Conservation (phyloP, 2,888 invertebrate species). For the Cheilosia pagana region DNA sequence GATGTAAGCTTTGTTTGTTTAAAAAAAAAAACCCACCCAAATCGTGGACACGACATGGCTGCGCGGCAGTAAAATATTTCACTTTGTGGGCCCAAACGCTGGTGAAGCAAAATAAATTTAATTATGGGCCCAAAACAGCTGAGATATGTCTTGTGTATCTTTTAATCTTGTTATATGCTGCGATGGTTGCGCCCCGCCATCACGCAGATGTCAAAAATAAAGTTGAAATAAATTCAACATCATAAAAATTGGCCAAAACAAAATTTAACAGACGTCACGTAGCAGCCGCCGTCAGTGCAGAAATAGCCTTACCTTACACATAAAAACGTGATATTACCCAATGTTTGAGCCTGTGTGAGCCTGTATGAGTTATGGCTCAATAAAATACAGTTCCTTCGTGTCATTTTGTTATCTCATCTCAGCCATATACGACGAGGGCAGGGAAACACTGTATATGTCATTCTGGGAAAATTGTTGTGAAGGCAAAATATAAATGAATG, state of each 20-base stretch:
- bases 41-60: conserved; percentile 27
- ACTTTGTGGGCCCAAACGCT: not conserved
- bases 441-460: not conserved
- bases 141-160: not conserved
- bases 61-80: conserved; percentile 20
- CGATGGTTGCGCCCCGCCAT: not conserved
- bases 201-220: conserved; percentile 40
- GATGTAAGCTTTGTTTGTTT: conserved; percentile 21
- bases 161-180: conserved; percentile 15
- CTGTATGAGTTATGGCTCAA: conserved; percentile 40
- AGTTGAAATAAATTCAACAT: conserved; percentile 48
- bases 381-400: conserved; percentile 35
- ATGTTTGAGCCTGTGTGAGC: conserved; percentile 18
- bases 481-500: conserved; percentile 32
- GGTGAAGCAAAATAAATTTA: conserved; percentile 37
- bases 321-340: conserved; percentile 23
- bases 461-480: conserved; percentile 10
- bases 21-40: conserved; percentile 2
- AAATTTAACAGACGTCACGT: conserved; percentile 11
- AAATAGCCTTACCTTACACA: conserved; percentile 27
- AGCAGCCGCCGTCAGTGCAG: conserved; percentile 33
- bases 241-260: conserved; percentile 29
- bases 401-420: conserved; percentile 28
- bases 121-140: conserved; percentile 18
- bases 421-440: conserved; percentile 11